These are phyloP conservation scores for Nixonia krombeini DNA, from an alignment of 1,140 invertebrate genomes.

Conservation along the genomic window DNA sequence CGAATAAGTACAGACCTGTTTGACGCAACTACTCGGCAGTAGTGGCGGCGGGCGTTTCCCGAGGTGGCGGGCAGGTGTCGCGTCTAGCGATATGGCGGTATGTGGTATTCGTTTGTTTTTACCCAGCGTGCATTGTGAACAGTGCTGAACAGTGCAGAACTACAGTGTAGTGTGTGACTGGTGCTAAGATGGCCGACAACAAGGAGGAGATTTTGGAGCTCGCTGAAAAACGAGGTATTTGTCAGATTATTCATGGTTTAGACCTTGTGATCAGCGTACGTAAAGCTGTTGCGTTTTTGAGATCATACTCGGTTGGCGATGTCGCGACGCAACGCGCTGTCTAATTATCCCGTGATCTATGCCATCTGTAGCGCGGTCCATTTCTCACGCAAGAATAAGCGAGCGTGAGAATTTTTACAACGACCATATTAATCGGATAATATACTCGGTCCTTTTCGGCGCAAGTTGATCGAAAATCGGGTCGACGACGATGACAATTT, in stretches of 20 bases:
- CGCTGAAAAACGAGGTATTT: slow-evolving; percentile 73
- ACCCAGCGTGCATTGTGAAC: slow-evolving; percentile 56
- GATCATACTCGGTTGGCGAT: not conserved
- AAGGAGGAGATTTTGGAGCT: slow-evolving; percentile 74
- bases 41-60: slow-evolving; percentile 27
- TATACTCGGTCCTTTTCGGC: too few relatives aligned
- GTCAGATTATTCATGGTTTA: slow-evolving; percentile 10
- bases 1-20: too few relatives aligned
- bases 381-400: slow-evolving; percentile 6
- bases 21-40: not conserved
- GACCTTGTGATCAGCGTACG: not conserved
- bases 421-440: too few relatives aligned
- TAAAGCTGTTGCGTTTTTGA: too few relatives aligned
- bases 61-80: slow-evolving; percentile 33
- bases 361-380: slow-evolving; percentile 52
- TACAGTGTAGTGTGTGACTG: slow-evolving; percentile 67
- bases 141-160: slow-evolving; percentile 57
- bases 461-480: not conserved
- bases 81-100: slow-evolving; percentile 33
- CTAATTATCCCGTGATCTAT: slow-evolving; percentile 44
- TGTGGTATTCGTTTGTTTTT: too few relatives aligned
- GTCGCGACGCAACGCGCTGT: slow-evolving; percentile 7
- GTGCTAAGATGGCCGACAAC: slow-evolving; percentile 77
- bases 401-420: too few relatives aligned
- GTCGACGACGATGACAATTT: not conserved